Evolutionary conservation across 2,888 invertebrate species (phyloP).

Genomic region (Apamea monoglypha): DNA sequence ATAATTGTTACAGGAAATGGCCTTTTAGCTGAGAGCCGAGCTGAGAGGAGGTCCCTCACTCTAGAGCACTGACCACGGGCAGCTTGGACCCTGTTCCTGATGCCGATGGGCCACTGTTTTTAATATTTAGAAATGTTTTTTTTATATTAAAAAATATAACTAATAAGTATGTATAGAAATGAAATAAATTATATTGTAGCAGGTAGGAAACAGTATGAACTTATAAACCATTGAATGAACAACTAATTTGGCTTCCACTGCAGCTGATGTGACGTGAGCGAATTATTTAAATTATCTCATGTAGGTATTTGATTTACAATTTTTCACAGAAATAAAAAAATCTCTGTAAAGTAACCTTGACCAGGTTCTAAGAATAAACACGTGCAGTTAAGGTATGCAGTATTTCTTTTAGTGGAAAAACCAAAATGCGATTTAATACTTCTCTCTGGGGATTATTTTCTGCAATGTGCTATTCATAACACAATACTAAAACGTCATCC

Average conservation of each 20-base stretch:
- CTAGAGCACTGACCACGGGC: too few species aligned
- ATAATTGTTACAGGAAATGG: neutral
- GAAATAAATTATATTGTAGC: neutral
- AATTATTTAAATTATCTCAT: slow-evolving; percentile 4
- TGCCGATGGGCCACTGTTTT: neutral
- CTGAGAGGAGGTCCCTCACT: neutral
- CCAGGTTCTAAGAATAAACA: slow-evolving; percentile 38
- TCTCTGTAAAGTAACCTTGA: slow-evolving; percentile 26
- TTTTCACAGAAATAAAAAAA: slow-evolving; percentile 33
- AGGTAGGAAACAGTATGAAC: neutral
- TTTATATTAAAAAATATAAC: neutral
- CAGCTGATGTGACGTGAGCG: neutral
- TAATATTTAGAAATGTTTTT: neutral
- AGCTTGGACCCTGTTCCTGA: too few species aligned
- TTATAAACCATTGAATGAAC: neutral
- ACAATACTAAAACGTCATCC: slow-evolving; percentile 2
- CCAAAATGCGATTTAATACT: slow-evolving; percentile 17
- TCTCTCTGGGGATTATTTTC: neutral
- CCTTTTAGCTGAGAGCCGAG: neutral
- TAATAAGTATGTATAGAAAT: neutral
- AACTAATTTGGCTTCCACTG: neutral
- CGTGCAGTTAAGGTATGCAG: slow-evolving; percentile 39
- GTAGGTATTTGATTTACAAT: neutral
- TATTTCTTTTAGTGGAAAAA: slow-evolving; percentile 23
- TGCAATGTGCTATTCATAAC: neutral